These are phyloP conservation scores for Octodon degus DNA, from an alignment of 2,113 vertebrate genomes.

Conservation along the genomic window DNA sequence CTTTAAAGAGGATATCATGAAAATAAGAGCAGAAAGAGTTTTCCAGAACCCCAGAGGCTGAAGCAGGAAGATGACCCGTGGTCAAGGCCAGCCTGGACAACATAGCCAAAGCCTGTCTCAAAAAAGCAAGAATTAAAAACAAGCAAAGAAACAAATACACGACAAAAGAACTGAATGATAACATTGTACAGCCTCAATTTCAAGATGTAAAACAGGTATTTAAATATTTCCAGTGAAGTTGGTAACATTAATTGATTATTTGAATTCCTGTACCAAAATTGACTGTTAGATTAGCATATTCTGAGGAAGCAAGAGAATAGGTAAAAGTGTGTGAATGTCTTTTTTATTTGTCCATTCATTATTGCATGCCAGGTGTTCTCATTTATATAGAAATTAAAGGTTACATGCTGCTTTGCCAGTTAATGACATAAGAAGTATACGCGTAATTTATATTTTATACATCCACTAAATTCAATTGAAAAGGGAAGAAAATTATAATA, in stretches of 20 bases:
- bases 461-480: neutral
- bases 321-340: neutral
- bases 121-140: neutral
- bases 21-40: neutral
- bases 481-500: neutral
- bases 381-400: neutral
- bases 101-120: neutral
- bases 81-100: neutral
- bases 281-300: neutral
- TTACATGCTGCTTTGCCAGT: neutral
- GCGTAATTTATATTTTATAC: neutral
- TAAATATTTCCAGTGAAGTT: neutral
- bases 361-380: neutral
- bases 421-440: neutral
- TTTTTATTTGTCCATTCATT: neutral
- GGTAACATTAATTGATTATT: neutral
- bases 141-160: neutral
- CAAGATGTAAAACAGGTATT: neutral
- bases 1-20: neutral
- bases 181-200: neutral
- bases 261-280: conserved; percentile 8
- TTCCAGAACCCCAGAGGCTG: neutral
- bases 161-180: neutral
- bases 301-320: neutral
- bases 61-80: neutral